Evolutionary conservation across 2,797 vertebrate species (phyloP).

Genomic region (Microcaecilia unicolor): DNA sequence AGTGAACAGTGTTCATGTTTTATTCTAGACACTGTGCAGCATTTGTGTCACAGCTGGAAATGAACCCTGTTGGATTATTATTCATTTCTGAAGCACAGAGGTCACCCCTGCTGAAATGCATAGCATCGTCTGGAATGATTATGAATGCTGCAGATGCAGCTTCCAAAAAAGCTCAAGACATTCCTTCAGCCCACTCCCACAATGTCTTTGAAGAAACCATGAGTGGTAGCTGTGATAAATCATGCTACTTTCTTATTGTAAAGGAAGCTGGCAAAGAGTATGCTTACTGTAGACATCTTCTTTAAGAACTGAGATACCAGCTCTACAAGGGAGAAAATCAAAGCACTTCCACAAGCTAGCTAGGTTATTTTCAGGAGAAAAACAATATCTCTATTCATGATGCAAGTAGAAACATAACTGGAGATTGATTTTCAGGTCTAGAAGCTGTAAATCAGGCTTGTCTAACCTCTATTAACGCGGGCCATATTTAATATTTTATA

Average conservation of each 20-base stretch:
- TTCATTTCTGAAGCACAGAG: not conserved
- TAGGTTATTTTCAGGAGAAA: not conserved
- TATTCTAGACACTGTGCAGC: not conserved
- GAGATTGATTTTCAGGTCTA: too few species aligned
- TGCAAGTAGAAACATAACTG: too few species aligned
- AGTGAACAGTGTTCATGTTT: not conserved
- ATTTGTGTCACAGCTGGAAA: not conserved
- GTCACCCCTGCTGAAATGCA: not conserved
- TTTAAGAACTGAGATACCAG: not conserved
- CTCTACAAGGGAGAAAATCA: not conserved
- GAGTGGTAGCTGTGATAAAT: not conserved
- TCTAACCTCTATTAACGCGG: too few species aligned
- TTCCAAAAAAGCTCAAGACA: not conserved
- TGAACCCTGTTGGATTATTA: not conserved
- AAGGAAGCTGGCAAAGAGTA: not conserved
- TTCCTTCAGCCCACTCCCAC: not conserved
- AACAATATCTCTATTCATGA: too few species aligned
- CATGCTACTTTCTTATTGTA: not conserved
- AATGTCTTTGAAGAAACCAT: conserved; percentile 6
- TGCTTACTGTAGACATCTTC: not conserved
- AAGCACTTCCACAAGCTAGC: not conserved
- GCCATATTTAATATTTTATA: too few species aligned
- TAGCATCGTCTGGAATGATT: too few species aligned
- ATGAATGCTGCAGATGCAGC: too few species aligned
- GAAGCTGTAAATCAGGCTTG: too few species aligned